Evolutionary conservation across 2,888 invertebrate species (phyloP).

Genomic region (Drosophila koepferae): DNA sequence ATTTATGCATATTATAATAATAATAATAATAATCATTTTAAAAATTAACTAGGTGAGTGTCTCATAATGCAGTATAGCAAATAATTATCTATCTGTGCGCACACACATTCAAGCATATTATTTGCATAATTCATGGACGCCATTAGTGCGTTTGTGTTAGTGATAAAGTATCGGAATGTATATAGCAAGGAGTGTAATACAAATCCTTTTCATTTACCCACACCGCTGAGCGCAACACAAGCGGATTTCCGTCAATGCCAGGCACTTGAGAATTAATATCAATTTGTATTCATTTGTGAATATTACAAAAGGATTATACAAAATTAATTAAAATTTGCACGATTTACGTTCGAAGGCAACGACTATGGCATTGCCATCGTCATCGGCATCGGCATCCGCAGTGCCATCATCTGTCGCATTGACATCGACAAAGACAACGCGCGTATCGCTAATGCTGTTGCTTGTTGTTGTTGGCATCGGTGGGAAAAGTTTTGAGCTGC

Average conservation of each 20-base stretch:
- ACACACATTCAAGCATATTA: slow-evolving; percentile 32
- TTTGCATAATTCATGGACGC: slow-evolving; percentile 73
- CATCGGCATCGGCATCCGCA: slow-evolving; percentile 2
- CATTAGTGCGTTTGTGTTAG: slow-evolving; percentile 40
- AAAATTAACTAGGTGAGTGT: slow-evolving; percentile 2
- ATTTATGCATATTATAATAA: slow-evolving; percentile 44
- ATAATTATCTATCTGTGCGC: slow-evolving; percentile 36
- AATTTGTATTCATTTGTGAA: slow-evolving; percentile 80
- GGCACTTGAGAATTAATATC: slow-evolving; percentile 76
- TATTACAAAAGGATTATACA: slow-evolving; percentile 78
- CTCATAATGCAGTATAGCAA: slow-evolving; percentile 24
- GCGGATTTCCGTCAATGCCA: slow-evolving; percentile 69
- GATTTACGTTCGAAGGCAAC: slow-evolving; percentile 49
- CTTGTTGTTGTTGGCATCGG: slow-evolving; percentile 55
- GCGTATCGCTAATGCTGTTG: slow-evolving; percentile 12
- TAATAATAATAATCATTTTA: slow-evolving; percentile 5
- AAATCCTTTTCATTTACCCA: slow-evolving; percentile 61
- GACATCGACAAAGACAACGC: slow-evolving; percentile 17
- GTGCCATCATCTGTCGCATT: slow-evolving; percentile 1
- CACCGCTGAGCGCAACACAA: slow-evolving; percentile 22
- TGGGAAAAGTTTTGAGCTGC: slow-evolving; percentile 53
- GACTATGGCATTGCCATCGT: neutral
- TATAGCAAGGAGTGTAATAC: slow-evolving; percentile 19
- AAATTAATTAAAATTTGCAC: slow-evolving; percentile 77
- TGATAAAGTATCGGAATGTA: slow-evolving; percentile 23